Evolutionary conservation across 2,888 invertebrate species (phyloP), one percentile per base, ranked within the genome.

Genomic region (Stenolophus ochropezus): DNA sequence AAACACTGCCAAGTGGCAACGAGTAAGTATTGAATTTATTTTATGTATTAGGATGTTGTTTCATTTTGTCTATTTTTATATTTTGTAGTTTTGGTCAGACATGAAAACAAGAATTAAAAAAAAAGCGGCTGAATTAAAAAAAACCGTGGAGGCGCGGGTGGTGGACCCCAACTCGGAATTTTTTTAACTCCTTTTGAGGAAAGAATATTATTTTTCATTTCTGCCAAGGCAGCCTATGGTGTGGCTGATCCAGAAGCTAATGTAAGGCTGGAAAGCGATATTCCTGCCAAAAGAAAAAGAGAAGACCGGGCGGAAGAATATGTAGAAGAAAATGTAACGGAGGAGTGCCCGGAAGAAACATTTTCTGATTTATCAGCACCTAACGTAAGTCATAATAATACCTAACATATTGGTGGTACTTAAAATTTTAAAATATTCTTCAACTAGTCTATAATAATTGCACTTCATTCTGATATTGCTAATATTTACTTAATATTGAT

Each of bases 61-160:
- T 1, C 20, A 1, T 56, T 56, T 5, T 20, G 5, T 20, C 2
- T 20, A 20, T 20, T 20, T 56, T 56, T 65, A 27, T 23, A 65
- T 27, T 71, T 71, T 71, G 0, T 42, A 71, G 71, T 71, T 14
- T 71, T 71, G 71, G 71, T 71, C 71, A 42, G 71, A 71, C 42
- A 71, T 71, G 42, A 71, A 71, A 8, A 42, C 71, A 1, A 16
- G 71, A 33, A 11, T 16, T 0, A 71, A 71, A 71, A 16, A n/a
- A 3, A 71, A 71, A 71, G 4, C 33, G 1, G 33, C 71, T 0
- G 71, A 71, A 71, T 71, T 16, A 71, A 71, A 71, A 3, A 65
- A 65, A 25, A 11, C n/a, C 65, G 65, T 5, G 65, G 27, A n/a
- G 65, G 1, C 11, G 27, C 71, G 2, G 71, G 71, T 71, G 71